A percentile compares a stretch with the other conserved stretches of the same genome.
Evolutionary conservation across 2,888 invertebrate genomes (phyloP).

Genomic region (Notocelia uddmanniana): DNA sequence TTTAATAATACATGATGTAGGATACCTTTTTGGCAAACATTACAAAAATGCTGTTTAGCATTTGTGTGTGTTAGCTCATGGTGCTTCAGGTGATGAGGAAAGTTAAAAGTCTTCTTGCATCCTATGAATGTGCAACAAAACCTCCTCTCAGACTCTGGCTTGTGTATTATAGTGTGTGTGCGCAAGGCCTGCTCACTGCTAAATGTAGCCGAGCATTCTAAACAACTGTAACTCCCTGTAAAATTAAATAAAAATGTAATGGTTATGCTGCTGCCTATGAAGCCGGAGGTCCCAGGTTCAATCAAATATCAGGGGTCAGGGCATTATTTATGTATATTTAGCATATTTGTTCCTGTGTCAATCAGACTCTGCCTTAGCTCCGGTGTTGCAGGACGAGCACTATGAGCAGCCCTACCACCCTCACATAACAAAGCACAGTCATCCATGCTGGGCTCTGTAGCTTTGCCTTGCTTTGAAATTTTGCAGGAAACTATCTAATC

Average conservation of each 20-base stretch:
- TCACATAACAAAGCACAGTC: too few species aligned
- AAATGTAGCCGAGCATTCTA: slow-evolving; percentile 68
- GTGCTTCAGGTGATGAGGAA: slow-evolving; percentile 76
- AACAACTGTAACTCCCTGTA: slow-evolving; percentile 69
- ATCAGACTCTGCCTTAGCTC: too few species aligned
- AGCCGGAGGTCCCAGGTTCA: too few species aligned
- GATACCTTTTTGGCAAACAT: slow-evolving; percentile 75
- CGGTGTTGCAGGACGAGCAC: too few species aligned
- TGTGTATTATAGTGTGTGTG: slow-evolving; percentile 73
- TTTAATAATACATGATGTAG: neutral
- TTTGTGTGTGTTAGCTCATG: slow-evolving; percentile 78
- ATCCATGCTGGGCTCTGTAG: too few species aligned
- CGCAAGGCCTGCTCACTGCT: slow-evolving; percentile 71
- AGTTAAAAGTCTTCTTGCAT: slow-evolving; percentile 78
- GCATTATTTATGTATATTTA: too few species aligned
- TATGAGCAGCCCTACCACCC: too few species aligned
- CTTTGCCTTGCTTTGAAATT: too few species aligned
- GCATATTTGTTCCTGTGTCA: too few species aligned
- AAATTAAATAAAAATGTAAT: neutral
- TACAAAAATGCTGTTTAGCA: slow-evolving; percentile 72
- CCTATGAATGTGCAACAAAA: slow-evolving; percentile 67
- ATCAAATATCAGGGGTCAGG: too few species aligned
- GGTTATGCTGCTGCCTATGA: neutral
- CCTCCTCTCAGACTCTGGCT: slow-evolving; percentile 66
- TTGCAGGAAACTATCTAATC: too few species aligned